A percentile compares a stretch with the other conserved stretches of the same genome.
These are phyloP conservation scores for Lanius ludovicianus DNA, from an alignment of 2,113 vertebrate species.

Conservation along the genomic window DNA sequence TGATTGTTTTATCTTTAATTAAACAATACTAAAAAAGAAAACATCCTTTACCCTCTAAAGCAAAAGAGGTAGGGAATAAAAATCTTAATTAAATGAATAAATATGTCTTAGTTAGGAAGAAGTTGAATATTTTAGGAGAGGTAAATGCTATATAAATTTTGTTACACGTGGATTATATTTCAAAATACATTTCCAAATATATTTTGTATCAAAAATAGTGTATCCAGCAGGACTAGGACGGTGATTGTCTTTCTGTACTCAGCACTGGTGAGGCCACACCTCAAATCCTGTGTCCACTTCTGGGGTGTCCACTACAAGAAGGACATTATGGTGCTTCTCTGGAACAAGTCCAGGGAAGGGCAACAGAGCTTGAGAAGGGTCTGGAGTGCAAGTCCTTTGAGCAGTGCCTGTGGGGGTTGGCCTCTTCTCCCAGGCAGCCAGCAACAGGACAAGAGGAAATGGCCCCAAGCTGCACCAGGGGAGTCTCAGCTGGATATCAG, in stretches of 20 bases:
- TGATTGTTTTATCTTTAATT: conserved; percentile 28
- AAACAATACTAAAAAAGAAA: not conserved
- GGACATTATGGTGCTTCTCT: too few species aligned
- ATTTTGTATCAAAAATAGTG: not conserved
- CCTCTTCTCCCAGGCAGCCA: not conserved
- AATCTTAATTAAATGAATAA: not conserved
- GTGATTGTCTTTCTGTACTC: accelerated
- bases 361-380: not conserved
- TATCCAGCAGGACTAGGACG: not conserved
- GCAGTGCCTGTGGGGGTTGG: accelerated
- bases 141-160: not conserved
- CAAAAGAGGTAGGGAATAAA: not conserved
- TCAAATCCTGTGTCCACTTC: not conserved
- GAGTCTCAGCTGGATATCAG: not conserved
- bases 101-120: not conserved
- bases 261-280: not conserved
- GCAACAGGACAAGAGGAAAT: too few species aligned
- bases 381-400: not conserved
- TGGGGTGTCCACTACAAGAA: not conserved
- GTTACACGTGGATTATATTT: not conserved
- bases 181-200: not conserved
- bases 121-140: not conserved
- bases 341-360: accelerated
- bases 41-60: not conserved
- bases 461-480: not conserved